phyloP scores from a whole-genome alignment of 2,888 invertebrate genomes.

The Malthinus seriepunctatus region DNA sequence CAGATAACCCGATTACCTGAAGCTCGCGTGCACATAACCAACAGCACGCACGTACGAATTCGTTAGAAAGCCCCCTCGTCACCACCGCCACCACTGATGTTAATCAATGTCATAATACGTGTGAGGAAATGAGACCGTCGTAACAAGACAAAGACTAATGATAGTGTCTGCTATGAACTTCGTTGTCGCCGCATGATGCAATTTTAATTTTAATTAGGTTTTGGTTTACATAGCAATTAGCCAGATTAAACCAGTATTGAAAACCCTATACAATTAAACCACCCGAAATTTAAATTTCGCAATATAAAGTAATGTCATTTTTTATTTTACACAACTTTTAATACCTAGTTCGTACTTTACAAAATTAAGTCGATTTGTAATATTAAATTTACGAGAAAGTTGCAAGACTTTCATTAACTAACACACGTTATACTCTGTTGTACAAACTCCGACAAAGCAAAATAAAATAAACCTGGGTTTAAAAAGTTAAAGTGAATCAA shows the following conservation, averaged over 20 bases:
- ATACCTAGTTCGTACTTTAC: too few relatives aligned
- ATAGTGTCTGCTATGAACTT: conserved; percentile 29
- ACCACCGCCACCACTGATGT: conserved; percentile 26
- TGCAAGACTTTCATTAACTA: too few relatives aligned
- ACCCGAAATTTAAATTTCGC: too few relatives aligned
- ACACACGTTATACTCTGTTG: too few relatives aligned
- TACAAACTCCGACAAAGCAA: too few relatives aligned
- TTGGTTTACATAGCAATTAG: conserved; percentile 34
- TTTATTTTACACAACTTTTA: too few relatives aligned
- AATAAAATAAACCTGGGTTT: too few relatives aligned
- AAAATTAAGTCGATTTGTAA: too few relatives aligned
- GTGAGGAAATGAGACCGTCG: conserved; percentile 41
- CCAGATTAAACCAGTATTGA: conserved; percentile 14
- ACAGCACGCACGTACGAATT: conserved; percentile 29
- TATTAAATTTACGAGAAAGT: too few relatives aligned
- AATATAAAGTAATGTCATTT: too few relatives aligned
- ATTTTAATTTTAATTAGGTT: conserved; percentile 41
- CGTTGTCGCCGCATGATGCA: conserved; percentile 34
- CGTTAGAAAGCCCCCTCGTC: conserved; percentile 22
- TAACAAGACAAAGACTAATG: conserved; percentile 39
- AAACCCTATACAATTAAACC: conserved; percentile 9
- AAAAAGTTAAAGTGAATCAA: too few relatives aligned
- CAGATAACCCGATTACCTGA: conserved; percentile 30
- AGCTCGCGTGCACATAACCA: conserved; percentile 29
- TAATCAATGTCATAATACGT: conserved; percentile 38